Evolutionary conservation across 2,797 vertebrate genomes (phyloP).

Genomic region (Simalia tracyae): DNA sequence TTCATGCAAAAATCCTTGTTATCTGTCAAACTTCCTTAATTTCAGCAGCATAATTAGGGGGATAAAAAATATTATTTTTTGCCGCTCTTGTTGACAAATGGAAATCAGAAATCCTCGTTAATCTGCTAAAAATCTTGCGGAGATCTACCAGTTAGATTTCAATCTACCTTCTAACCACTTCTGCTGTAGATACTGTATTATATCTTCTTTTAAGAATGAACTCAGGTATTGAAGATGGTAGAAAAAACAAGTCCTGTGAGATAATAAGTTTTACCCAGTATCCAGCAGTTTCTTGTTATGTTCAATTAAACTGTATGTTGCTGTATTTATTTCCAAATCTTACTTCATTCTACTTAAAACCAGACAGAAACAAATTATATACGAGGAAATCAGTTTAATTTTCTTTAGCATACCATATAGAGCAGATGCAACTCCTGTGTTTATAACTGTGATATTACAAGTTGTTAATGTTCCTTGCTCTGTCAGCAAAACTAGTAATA

Average conservation of each 20-base stretch:
- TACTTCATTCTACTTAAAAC: neutral
- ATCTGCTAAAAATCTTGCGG: neutral
- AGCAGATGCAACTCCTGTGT: constrained; percentile 5
- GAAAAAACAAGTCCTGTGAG: neutral
- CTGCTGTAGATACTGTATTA: neutral
- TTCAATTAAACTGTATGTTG: neutral
- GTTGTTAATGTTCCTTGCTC: constrained; percentile 51
- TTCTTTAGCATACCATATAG: constrained; percentile 13
- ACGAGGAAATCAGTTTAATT: constrained; percentile 38
- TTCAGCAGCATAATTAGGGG: neutral
- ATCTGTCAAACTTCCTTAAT: neutral
- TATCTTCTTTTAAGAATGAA: neutral
- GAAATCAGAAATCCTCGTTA: neutral
- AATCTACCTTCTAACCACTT: neutral
- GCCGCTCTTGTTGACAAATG: neutral
- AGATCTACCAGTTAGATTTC: neutral
- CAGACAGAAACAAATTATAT: constrained; percentile 7
- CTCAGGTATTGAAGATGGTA: neutral
- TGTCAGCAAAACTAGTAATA: constrained; percentile 54
- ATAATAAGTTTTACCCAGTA: neutral
- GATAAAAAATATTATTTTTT: neutral
- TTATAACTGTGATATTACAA: neutral
- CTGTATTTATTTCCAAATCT: neutral
- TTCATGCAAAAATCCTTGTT: neutral
- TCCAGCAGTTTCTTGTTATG: neutral